Conservation (phyloP, 2,888 invertebrate genomes). For the Harpalus rubripes region DNA sequence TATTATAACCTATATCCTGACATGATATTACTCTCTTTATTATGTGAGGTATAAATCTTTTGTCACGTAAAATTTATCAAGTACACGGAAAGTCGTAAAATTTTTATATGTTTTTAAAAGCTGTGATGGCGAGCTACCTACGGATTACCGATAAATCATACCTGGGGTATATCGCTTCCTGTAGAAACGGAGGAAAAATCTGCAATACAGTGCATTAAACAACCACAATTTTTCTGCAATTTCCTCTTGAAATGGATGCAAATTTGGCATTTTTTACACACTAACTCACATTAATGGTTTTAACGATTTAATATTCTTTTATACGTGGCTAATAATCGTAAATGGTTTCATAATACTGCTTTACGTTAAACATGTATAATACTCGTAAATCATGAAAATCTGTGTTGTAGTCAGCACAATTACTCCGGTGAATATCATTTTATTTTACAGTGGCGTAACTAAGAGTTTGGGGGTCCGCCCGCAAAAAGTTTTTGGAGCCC, state of each 20-base stretch:
- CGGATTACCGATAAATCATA: constrained; percentile 22
- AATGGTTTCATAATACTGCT: not conserved
- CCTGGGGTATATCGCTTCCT: not conserved
- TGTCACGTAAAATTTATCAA: constrained; percentile 39
- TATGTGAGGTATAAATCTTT: constrained; percentile 10
- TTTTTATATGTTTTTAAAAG: constrained; percentile 39
- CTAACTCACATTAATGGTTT: not conserved
- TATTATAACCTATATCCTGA: constrained; percentile 6
- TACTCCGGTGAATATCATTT: no score
- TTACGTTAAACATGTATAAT: no score
- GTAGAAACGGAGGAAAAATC: not conserved
- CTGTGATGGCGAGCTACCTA: constrained; percentile 16
- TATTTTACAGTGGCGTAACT: no score
- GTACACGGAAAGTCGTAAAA: constrained; percentile 35
- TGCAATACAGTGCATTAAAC: not conserved
- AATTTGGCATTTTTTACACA: not conserved
- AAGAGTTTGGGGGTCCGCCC: no score
- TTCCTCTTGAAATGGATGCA: not conserved
- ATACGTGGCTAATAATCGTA: not conserved
- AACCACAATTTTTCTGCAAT: not conserved
- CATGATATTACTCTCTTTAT: constrained; percentile 14
- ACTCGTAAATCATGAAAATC: no score
- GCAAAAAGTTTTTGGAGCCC: no score
- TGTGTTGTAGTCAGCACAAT: no score
- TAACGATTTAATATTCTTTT: not conserved